Conservation (phyloP, 2,797 vertebrate genomes). For the Pipistrellus pipistrellus region DNA sequence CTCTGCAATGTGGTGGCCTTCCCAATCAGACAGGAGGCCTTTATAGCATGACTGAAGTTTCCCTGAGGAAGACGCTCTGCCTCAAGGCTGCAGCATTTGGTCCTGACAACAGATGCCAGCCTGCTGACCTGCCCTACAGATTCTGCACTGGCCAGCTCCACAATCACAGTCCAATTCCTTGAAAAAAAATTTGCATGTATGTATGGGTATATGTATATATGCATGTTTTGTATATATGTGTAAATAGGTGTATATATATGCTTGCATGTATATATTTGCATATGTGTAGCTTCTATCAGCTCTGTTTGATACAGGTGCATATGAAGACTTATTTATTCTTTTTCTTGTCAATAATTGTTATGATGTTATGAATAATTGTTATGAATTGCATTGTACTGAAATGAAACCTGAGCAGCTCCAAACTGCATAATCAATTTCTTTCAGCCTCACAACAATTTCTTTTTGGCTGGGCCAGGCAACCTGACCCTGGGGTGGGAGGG, state of each 20-base stretch:
- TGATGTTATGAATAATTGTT: too few relatives aligned
- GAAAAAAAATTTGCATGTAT: neutral
- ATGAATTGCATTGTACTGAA: conserved; percentile 50
- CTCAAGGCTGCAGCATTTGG: neutral
- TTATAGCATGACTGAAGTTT: neutral
- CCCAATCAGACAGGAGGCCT: neutral
- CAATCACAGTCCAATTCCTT: neutral
- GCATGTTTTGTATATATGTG: neutral
- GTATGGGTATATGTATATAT: neutral
- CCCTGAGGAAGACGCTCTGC: neutral
- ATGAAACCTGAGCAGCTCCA: conserved; percentile 7
- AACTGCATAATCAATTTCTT: neutral
- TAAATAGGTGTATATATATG: neutral
- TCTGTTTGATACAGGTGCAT: neutral
- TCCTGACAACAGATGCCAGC: neutral
- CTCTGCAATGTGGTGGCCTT: neutral
- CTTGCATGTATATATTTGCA: neutral
- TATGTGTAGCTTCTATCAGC: neutral
- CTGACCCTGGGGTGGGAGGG: neutral
- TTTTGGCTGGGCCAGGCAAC: neutral
- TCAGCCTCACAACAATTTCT: neutral
- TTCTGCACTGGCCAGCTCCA: neutral
- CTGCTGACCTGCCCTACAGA: neutral
- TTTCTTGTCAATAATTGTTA: conserved; percentile 43
- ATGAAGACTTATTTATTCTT: neutral